Evolutionary conservation across 2,888 invertebrate genomes (phyloP).

Genomic region (Harpalus rubripes): DNA sequence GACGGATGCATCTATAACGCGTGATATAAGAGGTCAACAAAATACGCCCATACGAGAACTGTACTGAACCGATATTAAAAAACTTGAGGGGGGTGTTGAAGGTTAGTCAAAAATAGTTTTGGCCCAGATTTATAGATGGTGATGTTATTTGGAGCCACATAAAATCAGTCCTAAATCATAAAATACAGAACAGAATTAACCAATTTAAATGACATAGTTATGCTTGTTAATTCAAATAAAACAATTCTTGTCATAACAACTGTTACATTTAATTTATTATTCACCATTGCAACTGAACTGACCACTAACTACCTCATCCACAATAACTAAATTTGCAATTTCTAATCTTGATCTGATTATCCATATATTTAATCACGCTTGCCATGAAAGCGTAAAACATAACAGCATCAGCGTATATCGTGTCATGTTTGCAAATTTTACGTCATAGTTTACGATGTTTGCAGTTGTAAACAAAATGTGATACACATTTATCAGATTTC

Average conservation of each 20-base stretch:
- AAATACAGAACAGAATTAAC: no score
- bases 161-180: no score
- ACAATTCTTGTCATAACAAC: neutral
- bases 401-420: neutral
- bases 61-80: no score
- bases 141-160: no score
- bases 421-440: constrained; percentile 36
- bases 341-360: constrained; percentile 36
- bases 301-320: neutral
- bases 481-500: constrained; percentile 34
- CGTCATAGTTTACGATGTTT: constrained; percentile 33
- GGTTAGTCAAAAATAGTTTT: no score
- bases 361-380: constrained; percentile 41
- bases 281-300: neutral
- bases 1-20: no score
- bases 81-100: no score
- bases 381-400: neutral
- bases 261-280: neutral
- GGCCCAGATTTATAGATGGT: no score
- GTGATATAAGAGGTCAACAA: no score
- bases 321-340: constrained; percentile 21
- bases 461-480: constrained; percentile 34
- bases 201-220: neutral
- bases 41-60: no score
- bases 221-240: neutral